phyloP scores from a whole-genome alignment of 2,888 invertebrate genomes.

The Bembecia ichneumoniformis region DNA sequence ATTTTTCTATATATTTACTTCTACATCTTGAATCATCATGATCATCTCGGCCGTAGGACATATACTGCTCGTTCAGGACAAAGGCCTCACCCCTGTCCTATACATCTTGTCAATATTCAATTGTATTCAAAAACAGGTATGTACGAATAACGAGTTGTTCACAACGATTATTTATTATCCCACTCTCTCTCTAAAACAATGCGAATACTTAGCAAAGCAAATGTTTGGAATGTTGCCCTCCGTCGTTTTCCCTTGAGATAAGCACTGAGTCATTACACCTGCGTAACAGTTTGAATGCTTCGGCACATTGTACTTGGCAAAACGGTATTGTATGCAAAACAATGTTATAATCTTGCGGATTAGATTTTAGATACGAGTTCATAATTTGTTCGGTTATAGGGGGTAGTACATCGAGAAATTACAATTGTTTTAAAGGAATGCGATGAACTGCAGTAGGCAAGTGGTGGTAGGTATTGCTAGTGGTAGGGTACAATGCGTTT shows the following conservation, averaged over 20 bases:
- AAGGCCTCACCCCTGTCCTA: no score
- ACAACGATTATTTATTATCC: neutral
- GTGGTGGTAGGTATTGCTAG: no score
- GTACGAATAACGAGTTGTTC: neutral
- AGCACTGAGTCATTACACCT: neutral
- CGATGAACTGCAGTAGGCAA: no score
- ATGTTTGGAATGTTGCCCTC: neutral
- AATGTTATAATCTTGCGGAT: neutral
- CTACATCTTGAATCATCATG: no score
- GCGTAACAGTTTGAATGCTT: neutral
- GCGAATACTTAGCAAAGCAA: neutral
- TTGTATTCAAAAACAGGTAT: neutral
- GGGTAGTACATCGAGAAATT: no score
- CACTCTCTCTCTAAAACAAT: neutral
- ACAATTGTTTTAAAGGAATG: no score
- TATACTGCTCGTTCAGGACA: no score
- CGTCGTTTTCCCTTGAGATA: neutral
- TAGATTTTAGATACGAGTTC: neutral
- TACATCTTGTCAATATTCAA: neutral
- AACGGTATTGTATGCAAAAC: neutral
- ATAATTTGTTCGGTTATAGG: neutral
- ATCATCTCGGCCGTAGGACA: no score
- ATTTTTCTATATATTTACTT: no score
- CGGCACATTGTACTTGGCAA: neutral
- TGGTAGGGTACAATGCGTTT: no score